Evolutionary conservation across 2,113 vertebrate genomes (phyloP), one percentile per base, ranked within the genome.

Genomic region (Corythornis cristatus): DNA sequence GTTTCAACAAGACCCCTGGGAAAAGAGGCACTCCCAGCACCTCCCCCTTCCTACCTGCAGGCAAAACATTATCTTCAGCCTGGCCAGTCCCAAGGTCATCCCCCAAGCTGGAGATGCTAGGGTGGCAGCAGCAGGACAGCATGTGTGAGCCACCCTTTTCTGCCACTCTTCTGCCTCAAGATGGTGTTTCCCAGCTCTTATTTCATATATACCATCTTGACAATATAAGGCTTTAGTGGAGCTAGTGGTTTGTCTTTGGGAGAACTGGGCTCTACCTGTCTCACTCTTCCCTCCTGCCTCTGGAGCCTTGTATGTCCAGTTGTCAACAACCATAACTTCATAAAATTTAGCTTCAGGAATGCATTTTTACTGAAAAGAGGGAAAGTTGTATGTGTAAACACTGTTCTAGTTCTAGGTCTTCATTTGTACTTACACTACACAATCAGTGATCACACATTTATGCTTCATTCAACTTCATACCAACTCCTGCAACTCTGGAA

Each of bases 31-130:
- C 11, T 78, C 11, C 16, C 77, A 75, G 37, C 60, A 58, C n/a
- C 17, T 8, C 42, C 13, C 43, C 4, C 0, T 3, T 31, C 7
- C 7, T 48, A 3, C 6, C 5, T 4, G 0, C 6, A 29, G 58
- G 26, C 20, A 33, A 29, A 40, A 43, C 25, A 3, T 60, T 73
- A 9, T 15, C 14, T 54, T 62, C 20, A 64, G 15, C 26, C 25
- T 31, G 42, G 11, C 11, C 23, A 5, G 37, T 29, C 28, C 23
- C 11, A 2, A 0, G 28, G 33, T 54, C 53, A 48, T 50, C 28
- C n/a, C 19, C 82, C 0, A 0, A 48, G 26, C n/a, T 65, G 65
- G 78, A 60, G 37, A 16, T 71, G 56, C n/a, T 53, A 15, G 3
- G 35, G 18, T 76, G 35, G 35, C 57, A 33, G 48, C 42, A 51